These are phyloP conservation scores for Scrobipalpa costella DNA, from an alignment of 2,888 invertebrate species.

Conservation along the genomic window DNA sequence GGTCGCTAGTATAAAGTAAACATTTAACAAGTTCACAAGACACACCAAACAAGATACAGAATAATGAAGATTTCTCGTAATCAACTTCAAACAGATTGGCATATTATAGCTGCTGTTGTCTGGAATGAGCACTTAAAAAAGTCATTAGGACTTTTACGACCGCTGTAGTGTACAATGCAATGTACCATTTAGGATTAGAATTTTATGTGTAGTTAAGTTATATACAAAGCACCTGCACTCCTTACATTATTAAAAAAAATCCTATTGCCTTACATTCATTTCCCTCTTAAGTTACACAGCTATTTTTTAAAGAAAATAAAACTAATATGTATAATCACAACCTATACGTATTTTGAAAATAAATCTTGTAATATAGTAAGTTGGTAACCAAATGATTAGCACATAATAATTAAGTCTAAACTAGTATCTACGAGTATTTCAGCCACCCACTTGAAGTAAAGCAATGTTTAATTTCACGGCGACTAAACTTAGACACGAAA, in stretches of 20 bases:
- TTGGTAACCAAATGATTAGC: too few species aligned
- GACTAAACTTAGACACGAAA: neutral
- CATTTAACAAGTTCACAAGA: too few species aligned
- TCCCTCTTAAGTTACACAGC: neutral
- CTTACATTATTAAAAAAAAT: too few species aligned
- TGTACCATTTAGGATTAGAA: conserved; percentile 5
- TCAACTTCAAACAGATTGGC: neutral
- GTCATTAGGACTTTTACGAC: neutral
- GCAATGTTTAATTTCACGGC: neutral
- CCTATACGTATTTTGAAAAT: too few species aligned
- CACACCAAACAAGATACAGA: too few species aligned
- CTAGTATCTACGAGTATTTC: too few species aligned
- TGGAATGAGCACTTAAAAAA: conserved; percentile 5
- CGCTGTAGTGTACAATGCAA: neutral
- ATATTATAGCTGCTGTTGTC: neutral
- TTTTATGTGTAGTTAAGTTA: neutral
- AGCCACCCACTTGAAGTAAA: neutral
- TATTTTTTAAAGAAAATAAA: neutral
- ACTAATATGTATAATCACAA: too few species aligned
- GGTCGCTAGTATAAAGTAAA: too few species aligned
- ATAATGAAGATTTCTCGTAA: too few species aligned
- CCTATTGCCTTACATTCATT: neutral
- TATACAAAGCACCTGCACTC: neutral
- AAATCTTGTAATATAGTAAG: too few species aligned
- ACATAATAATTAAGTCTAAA: too few species aligned